Evolutionary conservation across 2,888 invertebrate species (phyloP), one percentile per base, ranked within the genome.

Genomic region (Platycheirus rosarum): DNA sequence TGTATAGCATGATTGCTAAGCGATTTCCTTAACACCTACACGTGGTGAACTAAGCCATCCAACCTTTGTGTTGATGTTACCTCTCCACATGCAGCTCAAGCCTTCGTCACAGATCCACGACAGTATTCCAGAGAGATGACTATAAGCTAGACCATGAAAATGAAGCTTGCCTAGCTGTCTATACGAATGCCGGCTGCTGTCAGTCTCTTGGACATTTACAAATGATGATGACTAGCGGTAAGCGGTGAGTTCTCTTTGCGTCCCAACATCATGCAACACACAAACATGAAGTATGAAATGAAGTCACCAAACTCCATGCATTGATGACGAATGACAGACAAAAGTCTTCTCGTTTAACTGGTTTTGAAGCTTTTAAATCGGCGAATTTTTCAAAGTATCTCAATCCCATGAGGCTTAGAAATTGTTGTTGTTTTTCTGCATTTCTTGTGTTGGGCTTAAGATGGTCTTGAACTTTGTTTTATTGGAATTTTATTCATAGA

Each of bases 141-240:
- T 2, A 4, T 13, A 26, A 29, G 26, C 53, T 53, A 37, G 29
- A 14, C 35, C 26, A 16, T 14, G 60, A 42, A 46, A 57, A 29
- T 51, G 40, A 35, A 66, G 51, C 63, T 57, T 44, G 63, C 48
- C 40, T 65, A 48, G 32, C 49, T 66, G 71, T 71, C 26, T 55
- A 23, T 11, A 29, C 46, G 13, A 76, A 70, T 65, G 70, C 71
- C 77, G 60, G 55, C 26, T 55, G 20, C 77, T 82, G 77, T 77
- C 82, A 82, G 68, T 57, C 51, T 26, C 42, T 66, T 63, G 68
- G 77, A 82, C 82, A 73, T 77, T 75, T 77, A 82, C 82, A 82
- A 82, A 82, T 80, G 80, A 80, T 80, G 80, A 80, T 76, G 80
- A 80, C 80, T 62, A 69, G n/a, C n/a, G n/a, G n/a, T n/a, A n/a